Base-by-base conservation (phyloP, 2,888 invertebrate genomes). In the Eremobia ochroleuca region DNA sequence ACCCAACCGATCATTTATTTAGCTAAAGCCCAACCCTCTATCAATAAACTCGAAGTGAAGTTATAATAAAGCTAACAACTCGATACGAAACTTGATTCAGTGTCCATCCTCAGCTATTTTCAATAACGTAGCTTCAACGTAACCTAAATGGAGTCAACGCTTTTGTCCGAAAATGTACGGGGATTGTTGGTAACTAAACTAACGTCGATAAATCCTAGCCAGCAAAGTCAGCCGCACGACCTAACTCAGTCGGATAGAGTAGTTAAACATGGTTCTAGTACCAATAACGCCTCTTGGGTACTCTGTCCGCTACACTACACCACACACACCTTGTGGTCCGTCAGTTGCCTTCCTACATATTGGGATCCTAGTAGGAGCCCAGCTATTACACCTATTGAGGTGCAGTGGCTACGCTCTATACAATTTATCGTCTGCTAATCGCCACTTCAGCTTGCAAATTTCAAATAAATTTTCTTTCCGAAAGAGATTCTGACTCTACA, bases 1-100 rank as follows among this genome's bases (percentile, higher is more conserved):
- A 71, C 83, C 52, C 83, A 82, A 82, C 40, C 18, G 28, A 73
- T 61, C 55, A 59, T 82, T 82, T 77, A 77, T 40, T 77, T n/a
- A 52, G 43, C 70, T 70, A 43, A 62, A 40, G 25, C 61, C 43
- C 65, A 74, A 40, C 80, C 46, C 46, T 28, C 40, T 18, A 49
- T 49, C 46, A 67, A 62, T 62, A 62, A 81, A 69, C 49, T 69
- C 40, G 5, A 62, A 55, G n/a, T 76, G 49, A 81, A 79, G 37
- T 70, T 78, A 61, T 66, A 15, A 66, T 52, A 71, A 61, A 71
- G 52, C 46, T 59, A 43, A 82, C 65, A 77, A 61, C 37, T 68
- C n/a, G 25, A 79, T 43, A 49, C 58, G 28, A 52, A 66, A 55
- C 59, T 77, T 66, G 40, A 40, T 64, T 78, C 65, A 66, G 28